Evolutionary conservation across 2,888 invertebrate species (phyloP).

Genomic region (Pristionchus arcanus): DNA sequence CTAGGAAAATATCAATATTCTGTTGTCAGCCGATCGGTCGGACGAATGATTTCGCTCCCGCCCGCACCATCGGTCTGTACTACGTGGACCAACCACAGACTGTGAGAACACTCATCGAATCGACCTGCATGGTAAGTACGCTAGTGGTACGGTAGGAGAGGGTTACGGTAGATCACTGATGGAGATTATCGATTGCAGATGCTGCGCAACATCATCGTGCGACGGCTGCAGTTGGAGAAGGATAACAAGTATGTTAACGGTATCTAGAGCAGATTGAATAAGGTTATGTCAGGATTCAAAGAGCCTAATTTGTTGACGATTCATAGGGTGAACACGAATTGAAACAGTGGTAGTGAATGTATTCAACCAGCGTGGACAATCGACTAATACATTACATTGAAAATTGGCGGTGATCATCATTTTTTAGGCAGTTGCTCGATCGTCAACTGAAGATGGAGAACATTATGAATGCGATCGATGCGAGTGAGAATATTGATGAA

Average conservation of each 20-base stretch:
- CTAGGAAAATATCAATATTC: not conserved
- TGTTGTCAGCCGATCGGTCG: slow-evolving; percentile 81
- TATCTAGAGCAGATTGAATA: not conserved
- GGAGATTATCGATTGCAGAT: slow-evolving; percentile 61
- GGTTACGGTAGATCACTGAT: not conserved
- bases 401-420: too few relatives aligned
- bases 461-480: slow-evolving; percentile 75
- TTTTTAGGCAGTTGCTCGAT: slow-evolving; percentile 80
- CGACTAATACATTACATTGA: too few relatives aligned
- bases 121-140: slow-evolving; percentile 79
- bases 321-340: not conserved
- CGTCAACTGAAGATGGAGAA: slow-evolving; percentile 80
- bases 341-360: not conserved
- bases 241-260: slow-evolving; percentile 72
- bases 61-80: slow-evolving; percentile 89
- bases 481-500: slow-evolving; percentile 66
- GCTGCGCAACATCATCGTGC: slow-evolving; percentile 79
- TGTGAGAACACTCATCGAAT: slow-evolving; percentile 79
- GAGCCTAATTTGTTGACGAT: not conserved
- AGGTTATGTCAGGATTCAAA: not conserved
- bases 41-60: slow-evolving; percentile 86
- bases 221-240: slow-evolving; percentile 78
- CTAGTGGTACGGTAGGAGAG: not conserved
- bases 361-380: too few relatives aligned
- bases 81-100: slow-evolving; percentile 86